Conservation (phyloP, 2,797 vertebrate genomes). For the Botia almorhae region DNA sequence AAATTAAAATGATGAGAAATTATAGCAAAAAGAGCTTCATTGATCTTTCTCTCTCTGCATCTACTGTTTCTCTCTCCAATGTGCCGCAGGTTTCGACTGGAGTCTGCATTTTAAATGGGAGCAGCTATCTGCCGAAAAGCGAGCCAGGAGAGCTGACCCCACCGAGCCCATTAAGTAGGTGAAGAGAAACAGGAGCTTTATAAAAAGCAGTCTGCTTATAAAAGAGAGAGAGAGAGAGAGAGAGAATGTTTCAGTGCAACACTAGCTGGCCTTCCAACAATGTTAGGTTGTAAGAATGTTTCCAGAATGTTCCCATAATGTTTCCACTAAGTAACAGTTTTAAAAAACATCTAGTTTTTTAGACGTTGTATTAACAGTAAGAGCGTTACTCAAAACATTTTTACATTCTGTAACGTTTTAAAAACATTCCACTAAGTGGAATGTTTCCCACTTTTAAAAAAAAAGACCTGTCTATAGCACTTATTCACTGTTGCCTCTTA, state of each 20-base stretch:
- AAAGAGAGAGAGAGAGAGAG: neutral
- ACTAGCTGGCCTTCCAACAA: neutral
- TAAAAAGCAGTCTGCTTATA: neutral
- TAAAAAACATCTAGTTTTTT: too few relatives aligned
- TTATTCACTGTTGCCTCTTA: too few relatives aligned
- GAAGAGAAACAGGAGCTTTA: conserved; percentile 18
- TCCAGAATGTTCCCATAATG: too few relatives aligned
- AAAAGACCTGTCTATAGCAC: too few relatives aligned
- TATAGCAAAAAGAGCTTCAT: conserved; percentile 22
- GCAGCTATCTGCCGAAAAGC: conserved; percentile 88
- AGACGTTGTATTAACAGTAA: too few relatives aligned
- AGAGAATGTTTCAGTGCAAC: neutral
- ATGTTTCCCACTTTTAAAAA: too few relatives aligned
- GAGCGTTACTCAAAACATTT: too few relatives aligned
- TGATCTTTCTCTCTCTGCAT: conserved; percentile 22
- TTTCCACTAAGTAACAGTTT: too few relatives aligned
- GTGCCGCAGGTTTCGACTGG: conserved; percentile 92
- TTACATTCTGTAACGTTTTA: too few relatives aligned
- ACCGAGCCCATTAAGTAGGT: conserved; percentile 92
- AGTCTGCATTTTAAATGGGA: conserved; percentile 99
- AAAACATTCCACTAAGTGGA: too few relatives aligned
- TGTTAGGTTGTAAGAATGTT: too few relatives aligned
- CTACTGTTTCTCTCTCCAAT: neutral
- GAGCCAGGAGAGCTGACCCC: conserved; percentile 84
- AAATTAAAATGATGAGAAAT: conserved; percentile 15